These are phyloP conservation scores for Crocuta crocuta DNA, from an alignment of 2,113 vertebrate genomes.

Conservation along the genomic window DNA sequence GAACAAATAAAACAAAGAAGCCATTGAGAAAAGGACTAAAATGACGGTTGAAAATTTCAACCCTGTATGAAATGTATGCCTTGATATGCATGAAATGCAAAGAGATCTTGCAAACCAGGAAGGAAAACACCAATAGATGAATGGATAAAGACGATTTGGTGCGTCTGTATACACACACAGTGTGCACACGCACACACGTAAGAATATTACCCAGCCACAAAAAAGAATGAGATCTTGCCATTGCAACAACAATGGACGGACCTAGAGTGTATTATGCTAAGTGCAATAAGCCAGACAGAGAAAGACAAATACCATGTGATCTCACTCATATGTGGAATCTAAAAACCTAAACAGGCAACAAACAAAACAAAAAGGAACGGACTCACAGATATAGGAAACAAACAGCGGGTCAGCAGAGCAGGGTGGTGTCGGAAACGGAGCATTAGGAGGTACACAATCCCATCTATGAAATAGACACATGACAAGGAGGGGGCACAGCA, in stretches of 20 bases:
- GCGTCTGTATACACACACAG: background rate
- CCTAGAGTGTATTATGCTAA: background rate
- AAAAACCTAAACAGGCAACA: background rate
- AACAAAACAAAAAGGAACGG: background rate
- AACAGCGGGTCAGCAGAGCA: background rate
- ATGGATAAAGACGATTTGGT: background rate
- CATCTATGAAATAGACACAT: background rate
- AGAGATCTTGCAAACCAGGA: background rate
- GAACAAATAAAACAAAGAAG: background rate
- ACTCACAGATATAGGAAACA: background rate
- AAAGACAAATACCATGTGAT: background rate
- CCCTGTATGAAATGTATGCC: background rate
- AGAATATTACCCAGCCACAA: background rate
- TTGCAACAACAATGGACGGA: background rate
- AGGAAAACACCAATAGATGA: background rate
- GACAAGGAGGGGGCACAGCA: background rate
- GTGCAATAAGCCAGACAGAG: background rate
- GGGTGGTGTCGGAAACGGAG: background rate
- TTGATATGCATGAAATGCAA: background rate
- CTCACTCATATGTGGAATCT: background rate
- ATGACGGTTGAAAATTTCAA: background rate
- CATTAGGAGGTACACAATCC: background rate
- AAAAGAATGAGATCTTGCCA: background rate
- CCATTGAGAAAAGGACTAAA: background rate
- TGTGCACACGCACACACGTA: rapidly evolving